Evolutionary conservation across 2,113 vertebrate species (phyloP).

Genomic region (Platichthys flesus): DNA sequence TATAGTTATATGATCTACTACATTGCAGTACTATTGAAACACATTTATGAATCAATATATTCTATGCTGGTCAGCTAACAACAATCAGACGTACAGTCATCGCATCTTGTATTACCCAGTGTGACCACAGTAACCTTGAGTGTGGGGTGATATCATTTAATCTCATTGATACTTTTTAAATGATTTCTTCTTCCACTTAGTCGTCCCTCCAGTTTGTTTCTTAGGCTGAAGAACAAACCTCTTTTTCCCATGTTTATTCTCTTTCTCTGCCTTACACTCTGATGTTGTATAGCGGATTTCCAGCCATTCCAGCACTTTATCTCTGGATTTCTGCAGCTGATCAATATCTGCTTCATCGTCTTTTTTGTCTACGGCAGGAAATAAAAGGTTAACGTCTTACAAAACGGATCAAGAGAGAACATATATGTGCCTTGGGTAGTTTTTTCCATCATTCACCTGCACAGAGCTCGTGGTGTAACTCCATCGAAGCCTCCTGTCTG

Average conservation of each 20-base stretch:
- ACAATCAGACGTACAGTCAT: no score
- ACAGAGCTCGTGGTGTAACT: background rate
- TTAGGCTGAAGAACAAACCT: background rate
- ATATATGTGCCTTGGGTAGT: background rate
- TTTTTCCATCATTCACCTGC: constrained; percentile 5
- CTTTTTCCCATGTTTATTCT: background rate
- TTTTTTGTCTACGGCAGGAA: background rate
- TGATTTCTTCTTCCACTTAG: background rate
- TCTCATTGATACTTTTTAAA: background rate
- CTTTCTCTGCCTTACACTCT: background rate
- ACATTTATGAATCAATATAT: no score
- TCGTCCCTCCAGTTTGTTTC: background rate
- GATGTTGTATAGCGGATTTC: background rate
- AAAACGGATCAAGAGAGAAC: background rate
- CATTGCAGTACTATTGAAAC: no score
- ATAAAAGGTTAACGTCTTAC: background rate
- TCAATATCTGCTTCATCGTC: background rate
- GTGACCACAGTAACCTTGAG: background rate
- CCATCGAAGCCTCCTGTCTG: constrained; percentile 8
- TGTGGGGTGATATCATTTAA: background rate
- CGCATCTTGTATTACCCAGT: background rate
- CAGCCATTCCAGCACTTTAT: background rate
- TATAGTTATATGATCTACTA: no score
- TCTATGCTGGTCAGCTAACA: no score
- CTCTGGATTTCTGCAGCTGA: background rate